These are phyloP conservation scores for Dermochelys coriacea DNA, from an alignment of 2,797 vertebrate genomes.

Conservation along the genomic window DNA sequence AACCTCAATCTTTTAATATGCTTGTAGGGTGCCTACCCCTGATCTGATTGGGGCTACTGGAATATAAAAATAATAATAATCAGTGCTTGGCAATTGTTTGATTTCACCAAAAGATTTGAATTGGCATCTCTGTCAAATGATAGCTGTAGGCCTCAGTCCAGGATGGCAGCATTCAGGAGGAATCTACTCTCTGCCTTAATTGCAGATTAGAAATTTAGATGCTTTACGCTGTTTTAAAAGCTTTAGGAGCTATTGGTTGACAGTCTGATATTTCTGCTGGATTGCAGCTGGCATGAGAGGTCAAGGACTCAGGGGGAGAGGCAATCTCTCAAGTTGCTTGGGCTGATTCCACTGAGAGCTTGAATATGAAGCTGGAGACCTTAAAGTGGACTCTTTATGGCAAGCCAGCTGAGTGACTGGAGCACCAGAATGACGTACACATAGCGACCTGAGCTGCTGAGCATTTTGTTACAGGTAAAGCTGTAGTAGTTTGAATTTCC, in stretches of 20 bases:
- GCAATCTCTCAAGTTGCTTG: neutral
- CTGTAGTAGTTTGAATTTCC: neutral
- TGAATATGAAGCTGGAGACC: neutral
- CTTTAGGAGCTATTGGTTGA: neutral
- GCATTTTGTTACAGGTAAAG: neutral
- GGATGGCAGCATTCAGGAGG: neutral
- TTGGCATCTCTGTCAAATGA: neutral
- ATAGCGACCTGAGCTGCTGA: neutral
- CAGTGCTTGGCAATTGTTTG: neutral
- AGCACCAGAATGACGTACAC: neutral
- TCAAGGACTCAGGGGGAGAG: neutral
- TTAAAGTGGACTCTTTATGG: accelerated
- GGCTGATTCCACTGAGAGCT: neutral
- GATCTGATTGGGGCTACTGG: neutral
- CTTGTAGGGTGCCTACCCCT: neutral
- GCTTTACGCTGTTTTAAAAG: neutral
- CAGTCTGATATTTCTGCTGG: accelerated
- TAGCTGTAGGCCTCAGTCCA: neutral
- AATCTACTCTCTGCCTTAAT: neutral
- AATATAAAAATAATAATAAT: neutral
- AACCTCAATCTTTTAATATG: neutral
- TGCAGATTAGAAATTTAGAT: neutral
- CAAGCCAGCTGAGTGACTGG: neutral
- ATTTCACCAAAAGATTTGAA: neutral
- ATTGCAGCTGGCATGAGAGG: neutral